Base-by-base conservation (phyloP, 2,113 vertebrate genomes). In the Triplophysa siluroides region DNA sequence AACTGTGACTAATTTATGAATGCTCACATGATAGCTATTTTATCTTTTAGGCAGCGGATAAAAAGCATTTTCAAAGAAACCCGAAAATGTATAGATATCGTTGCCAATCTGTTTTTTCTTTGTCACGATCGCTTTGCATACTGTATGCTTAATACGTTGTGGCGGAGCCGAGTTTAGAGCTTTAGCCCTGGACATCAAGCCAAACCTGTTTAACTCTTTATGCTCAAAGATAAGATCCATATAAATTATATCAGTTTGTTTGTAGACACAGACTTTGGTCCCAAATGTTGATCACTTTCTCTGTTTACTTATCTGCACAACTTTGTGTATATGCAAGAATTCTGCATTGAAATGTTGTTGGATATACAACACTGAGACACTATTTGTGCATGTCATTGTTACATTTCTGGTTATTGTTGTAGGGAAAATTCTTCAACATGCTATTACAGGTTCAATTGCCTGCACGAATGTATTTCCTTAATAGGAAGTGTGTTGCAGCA, bases 71-170 rank as follows among this genome's bases (percentile, higher is more conserved):
- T 1, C 70, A 72, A 41, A 41, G 12, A 58, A 19, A 21, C 8
- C 41, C 4, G 6, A 58, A n/a, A 41, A 33, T 41, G 62, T 47
- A 21, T 24, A 63, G 41, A 16, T 21, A 29, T 47, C 16, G 19
- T 58, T 21, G 54, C 9, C 54, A 10, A 21, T 5, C 54, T 2
- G 8, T 18, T 26, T 63, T 62, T 47, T 43, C 43, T 18, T 24
- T n/a, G 58, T 75, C 41, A 19, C 18, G 47, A 43, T 18, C 19
- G 56, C 43, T 63, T 62, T 75, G 58, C 60, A 75, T 75, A 52
- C 14, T 52, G 12, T 52, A 60, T n/a, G n/a, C 38, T 73, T n/a
- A 38, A 18, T 23, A 18, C 21, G 3, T 6, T 61, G n/a, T 18
- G 26, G 18, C 52, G 52, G 10, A 50, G 47, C 14, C 12, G 45